Conservation (phyloP, 1,140 invertebrate species). For the Conus ventricosus region DNA sequence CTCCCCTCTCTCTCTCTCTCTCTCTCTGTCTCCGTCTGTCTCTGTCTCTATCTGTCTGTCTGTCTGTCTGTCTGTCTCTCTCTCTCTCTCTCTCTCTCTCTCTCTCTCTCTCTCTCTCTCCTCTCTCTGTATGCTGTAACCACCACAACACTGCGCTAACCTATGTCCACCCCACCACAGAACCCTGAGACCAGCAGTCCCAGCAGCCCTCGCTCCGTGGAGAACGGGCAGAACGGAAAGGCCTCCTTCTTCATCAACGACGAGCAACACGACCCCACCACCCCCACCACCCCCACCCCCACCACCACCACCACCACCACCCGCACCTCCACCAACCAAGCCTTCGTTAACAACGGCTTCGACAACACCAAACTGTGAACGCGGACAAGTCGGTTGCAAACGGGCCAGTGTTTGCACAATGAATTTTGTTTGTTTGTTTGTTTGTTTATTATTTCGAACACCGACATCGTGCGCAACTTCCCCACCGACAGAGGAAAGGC, state of each 20-base stretch:
- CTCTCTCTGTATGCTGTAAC: not conserved
- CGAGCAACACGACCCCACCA: conserved; percentile 30
- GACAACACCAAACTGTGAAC: conserved; percentile 46
- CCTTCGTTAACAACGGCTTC: conserved; percentile 45
- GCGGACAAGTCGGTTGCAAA: not conserved
- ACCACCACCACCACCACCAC: not conserved
- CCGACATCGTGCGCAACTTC: too few species aligned
- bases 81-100: not conserved
- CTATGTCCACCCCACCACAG: not conserved
- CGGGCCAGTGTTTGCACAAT: too few species aligned
- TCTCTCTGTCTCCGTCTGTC: too few species aligned
- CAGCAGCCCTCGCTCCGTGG: not conserved
- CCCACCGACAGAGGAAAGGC: not conserved
- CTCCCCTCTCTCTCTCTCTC: not conserved
- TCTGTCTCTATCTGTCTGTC: too few species aligned
- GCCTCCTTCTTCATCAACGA: conserved; percentile 45
- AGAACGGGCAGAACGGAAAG: conserved; percentile 31
- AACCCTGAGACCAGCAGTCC: not conserved
- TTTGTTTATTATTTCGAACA: too few species aligned
- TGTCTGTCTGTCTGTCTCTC: not conserved
- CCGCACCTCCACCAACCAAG: not conserved
- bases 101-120: not conserved
- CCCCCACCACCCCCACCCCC: not conserved
- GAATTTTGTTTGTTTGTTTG: too few species aligned
- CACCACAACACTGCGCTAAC: too few species aligned